Percentiles rank a stretch among this genome's conserved stretches.
phyloP scores from a whole-genome alignment of 2,888 invertebrate genomes.

The Arenicola marina region DNA sequence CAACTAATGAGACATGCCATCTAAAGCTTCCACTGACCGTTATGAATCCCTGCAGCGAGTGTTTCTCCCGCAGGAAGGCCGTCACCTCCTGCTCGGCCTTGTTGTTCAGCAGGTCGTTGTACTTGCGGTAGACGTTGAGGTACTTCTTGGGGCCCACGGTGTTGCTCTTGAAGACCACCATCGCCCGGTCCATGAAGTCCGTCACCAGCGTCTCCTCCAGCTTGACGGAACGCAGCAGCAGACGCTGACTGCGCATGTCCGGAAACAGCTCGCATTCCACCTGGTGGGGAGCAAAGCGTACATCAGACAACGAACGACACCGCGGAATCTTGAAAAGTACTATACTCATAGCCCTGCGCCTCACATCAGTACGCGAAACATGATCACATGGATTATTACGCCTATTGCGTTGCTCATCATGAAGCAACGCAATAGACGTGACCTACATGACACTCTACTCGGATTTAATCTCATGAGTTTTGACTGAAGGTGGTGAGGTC shows the following conservation, averaged over 20 bases:
- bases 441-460: too few relatives aligned
- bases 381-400: too few relatives aligned
- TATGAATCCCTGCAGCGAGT: constrained; percentile 56
- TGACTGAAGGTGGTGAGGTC: too few relatives aligned
- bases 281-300: constrained; percentile 37
- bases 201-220: constrained; percentile 58
- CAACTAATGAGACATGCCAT: too few relatives aligned
- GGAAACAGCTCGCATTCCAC: constrained; percentile 61
- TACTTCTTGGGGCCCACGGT: constrained; percentile 60
- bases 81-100: constrained; percentile 60
- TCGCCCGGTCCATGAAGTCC: constrained; percentile 56
- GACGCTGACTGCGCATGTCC: constrained; percentile 56
- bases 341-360: too few relatives aligned
- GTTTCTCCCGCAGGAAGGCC: constrained; percentile 55
- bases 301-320: not conserved
- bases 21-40: too few relatives aligned
- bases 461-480: too few relatives aligned
- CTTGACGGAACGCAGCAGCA: constrained; percentile 56
- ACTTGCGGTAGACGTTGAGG: constrained; percentile 54
- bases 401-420: too few relatives aligned
- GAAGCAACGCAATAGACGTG: too few relatives aligned
- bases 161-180: constrained; percentile 59
- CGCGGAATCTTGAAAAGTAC: too few relatives aligned
- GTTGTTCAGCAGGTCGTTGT: constrained; percentile 58
- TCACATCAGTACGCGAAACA: too few relatives aligned